Conservation (phyloP, 2,888 invertebrate genomes). For the Frankliniella fusca region DNA sequence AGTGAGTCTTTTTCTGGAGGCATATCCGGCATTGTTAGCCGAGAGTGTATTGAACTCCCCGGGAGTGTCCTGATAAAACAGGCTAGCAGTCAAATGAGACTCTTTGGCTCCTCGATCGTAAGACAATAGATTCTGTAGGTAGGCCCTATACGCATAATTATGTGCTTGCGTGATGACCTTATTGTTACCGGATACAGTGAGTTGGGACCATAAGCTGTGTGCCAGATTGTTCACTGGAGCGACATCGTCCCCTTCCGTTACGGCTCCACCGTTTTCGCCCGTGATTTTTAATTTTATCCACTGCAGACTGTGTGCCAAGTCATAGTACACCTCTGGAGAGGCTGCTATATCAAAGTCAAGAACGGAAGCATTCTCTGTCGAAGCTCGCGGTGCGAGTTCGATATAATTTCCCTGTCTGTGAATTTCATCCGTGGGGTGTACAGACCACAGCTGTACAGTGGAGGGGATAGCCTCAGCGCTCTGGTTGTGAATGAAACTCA, state of each 20-base stretch:
- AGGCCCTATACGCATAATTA: conserved; percentile 35
- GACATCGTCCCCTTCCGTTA: neutral
- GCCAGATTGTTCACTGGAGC: neutral
- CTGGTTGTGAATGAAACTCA: neutral
- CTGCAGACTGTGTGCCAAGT: neutral
- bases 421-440: neutral
- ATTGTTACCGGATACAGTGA: neutral
- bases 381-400: neutral
- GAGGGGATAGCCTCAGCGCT: neutral
- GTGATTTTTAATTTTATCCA: neutral
- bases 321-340: neutral
- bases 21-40: conserved; percentile 29
- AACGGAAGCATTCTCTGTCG: neutral
- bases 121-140: conserved; percentile 40
- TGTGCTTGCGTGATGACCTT: neutral
- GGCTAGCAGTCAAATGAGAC: conserved; percentile 36
- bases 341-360: neutral
- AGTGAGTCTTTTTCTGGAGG: conserved; percentile 6
- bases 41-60: conserved; percentile 33
- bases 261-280: neutral
- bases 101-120: conserved; percentile 37
- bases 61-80: conserved; percentile 37
- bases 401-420: neutral
- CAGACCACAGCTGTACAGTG: neutral
- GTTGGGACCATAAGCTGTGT: neutral